Evolutionary conservation across 2,797 vertebrate genomes (phyloP).

Genomic region (Novumbra hubbsi): DNA sequence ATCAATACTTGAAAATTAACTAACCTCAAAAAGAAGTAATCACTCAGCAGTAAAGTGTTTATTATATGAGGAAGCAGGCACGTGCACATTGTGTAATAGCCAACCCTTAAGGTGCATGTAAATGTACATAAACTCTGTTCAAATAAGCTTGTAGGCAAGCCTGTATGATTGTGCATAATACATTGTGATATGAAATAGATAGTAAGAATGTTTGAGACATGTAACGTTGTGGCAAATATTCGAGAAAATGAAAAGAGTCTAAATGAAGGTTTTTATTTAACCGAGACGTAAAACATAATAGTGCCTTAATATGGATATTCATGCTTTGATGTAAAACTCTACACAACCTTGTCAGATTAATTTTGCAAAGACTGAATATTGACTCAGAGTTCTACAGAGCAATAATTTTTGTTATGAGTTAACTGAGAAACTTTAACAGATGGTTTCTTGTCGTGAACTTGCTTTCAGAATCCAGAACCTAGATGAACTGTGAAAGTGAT

Average conservation of each 20-base stretch:
- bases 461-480: background rate
- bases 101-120: conserved; percentile 32
- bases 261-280: conserved; percentile 6
- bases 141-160: conserved; percentile 19
- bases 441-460: conserved; percentile 13
- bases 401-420: background rate
- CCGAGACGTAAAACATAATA: conserved; percentile 15
- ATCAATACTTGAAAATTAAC: no score
- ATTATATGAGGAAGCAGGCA: conserved; percentile 15
- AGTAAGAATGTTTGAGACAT: background rate
- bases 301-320: conserved; percentile 28
- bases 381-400: conserved; percentile 5
- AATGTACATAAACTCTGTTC: conserved; percentile 30
- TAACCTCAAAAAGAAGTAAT: no score
- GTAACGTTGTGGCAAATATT: conserved; percentile 9
- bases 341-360: conserved; percentile 13
- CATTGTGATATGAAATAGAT: background rate
- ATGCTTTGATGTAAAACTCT: conserved; percentile 25
- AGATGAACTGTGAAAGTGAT: conserved; percentile 11
- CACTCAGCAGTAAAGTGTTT: background rate
- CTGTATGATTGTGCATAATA: background rate
- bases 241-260: background rate
- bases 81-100: conserved; percentile 49
- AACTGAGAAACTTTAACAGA: conserved; percentile 13
- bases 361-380: conserved; percentile 16